Evolutionary conservation across 2,797 vertebrate species (phyloP).

Genomic region (Sebastes cheni): DNA sequence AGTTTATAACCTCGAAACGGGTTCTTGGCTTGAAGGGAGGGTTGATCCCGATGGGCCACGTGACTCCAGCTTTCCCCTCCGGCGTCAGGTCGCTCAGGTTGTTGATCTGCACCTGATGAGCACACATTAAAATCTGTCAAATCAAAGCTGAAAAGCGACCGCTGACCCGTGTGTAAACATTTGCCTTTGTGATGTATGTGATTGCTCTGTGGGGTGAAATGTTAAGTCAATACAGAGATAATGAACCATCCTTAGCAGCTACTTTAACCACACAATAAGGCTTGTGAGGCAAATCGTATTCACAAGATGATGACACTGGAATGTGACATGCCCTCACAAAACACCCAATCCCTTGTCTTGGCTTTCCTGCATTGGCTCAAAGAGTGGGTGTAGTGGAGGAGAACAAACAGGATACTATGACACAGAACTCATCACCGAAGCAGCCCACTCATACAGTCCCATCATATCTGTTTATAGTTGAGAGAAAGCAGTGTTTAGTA

Average conservation of each 20-base stretch:
- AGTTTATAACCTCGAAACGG: constrained; percentile 96
- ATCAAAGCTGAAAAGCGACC: background rate
- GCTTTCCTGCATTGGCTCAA: background rate
- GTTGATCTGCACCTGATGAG: constrained; percentile 90
- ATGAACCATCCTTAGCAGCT: constrained; percentile 23
- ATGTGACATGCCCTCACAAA: constrained; percentile 17
- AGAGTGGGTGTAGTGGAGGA: background rate
- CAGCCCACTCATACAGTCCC: background rate
- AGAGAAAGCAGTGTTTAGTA: background rate
- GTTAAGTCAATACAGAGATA: constrained; percentile 7
- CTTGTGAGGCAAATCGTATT: background rate
- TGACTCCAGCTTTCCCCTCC: constrained; percentile 87
- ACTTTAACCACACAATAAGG: constrained; percentile 7
- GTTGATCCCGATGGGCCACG: constrained; percentile 93
- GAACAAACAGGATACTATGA: constrained; percentile 16
- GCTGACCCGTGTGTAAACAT: background rate
- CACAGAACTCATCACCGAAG: background rate
- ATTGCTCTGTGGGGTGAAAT: background rate
- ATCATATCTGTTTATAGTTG: background rate
- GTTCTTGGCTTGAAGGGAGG: constrained; percentile 90
- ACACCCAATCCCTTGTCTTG: background rate
- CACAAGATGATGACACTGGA: constrained; percentile 1
- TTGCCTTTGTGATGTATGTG: background rate
- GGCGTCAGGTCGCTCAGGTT: constrained; percentile 93
- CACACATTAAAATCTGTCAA: background rate